Evolutionary conservation across 2,888 invertebrate genomes (phyloP).

Genomic region (Coenonympha arcania): DNA sequence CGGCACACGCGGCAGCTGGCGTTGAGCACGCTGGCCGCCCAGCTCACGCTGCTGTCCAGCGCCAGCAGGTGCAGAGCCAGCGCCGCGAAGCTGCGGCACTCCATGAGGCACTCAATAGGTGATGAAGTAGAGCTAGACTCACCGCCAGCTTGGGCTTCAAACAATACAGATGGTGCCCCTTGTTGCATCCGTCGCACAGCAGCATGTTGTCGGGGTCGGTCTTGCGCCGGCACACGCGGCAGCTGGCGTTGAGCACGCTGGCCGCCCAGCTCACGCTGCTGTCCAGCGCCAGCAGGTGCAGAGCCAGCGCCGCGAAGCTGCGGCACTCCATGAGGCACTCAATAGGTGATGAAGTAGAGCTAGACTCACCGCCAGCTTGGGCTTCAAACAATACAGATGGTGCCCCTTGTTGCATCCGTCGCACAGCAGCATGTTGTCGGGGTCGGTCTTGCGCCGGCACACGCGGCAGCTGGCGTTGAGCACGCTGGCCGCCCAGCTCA

Average conservation of each 20-base stretch:
- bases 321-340: constrained; percentile 86
- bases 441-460: constrained; percentile 88
- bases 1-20: constrained; percentile 91
- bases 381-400: constrained; percentile 95
- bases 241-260: constrained; percentile 88
- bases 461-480: constrained; percentile 89
- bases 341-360: too few relatives aligned
- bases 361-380: constrained; percentile 83
- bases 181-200: constrained; percentile 94
- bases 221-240: constrained; percentile 87
- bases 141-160: constrained; percentile 91
- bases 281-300: constrained; percentile 89
- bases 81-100: constrained; percentile 85
- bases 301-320: constrained; percentile 81
- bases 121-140: too few relatives aligned
- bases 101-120: too few relatives aligned
- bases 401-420: constrained; percentile 95
- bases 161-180: constrained; percentile 95
- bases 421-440: constrained; percentile 94
- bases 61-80: constrained; percentile 83
- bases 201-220: constrained; percentile 94
- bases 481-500: constrained; percentile 89
- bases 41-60: constrained; percentile 87
- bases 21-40: constrained; percentile 88
- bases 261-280: constrained; percentile 89